Base-by-base conservation (phyloP, 2,888 invertebrate species). In the Synanthedon tipuliformis region DNA sequence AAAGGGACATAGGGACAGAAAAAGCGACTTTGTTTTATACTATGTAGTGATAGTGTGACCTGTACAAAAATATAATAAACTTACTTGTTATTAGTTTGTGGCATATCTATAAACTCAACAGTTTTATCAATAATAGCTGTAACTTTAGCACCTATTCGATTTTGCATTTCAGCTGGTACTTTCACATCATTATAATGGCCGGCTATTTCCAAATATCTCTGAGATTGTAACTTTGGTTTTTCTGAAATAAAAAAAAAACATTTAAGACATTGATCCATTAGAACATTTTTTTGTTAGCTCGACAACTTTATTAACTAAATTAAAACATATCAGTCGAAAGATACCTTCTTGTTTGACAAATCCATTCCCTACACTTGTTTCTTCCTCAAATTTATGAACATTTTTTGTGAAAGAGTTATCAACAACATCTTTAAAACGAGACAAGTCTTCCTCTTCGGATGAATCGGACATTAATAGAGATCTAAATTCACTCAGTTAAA, bases 141-240 rank as follows among this genome's bases (percentile, higher is more conserved):
- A 49, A 90, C 67, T 69, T 88, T 88, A 49, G 79, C 81, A 8
- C 88, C 88, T 52, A 90, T 87, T 55, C 71, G 75, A 41, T 74
- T 81, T 62, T 89, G 89, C 71, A 90, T 78, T 59, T 87, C 81
- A 15, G 80, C 78, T 3, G 89, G 89, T 1, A 89, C 87, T 62
- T 82, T 84, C 1, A 87, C 75, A 66, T 89, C 89, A 61, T 88
- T 89, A 58, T 89, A 89, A 57, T 89, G 88, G 45, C 84, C 77
- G 8, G 88, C 72, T 56, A 74, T 78, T 41, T 78, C 75, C 49
- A 87, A 62, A 63, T 82, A 74, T 52, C 87, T 70, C 54, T 81
- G 75, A 0, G 88, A 88, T 57, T 75, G 78, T 7, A 51, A 65
- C 54, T 64, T 68, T 50, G 61, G 52, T 50, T 27, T 52, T n/a